Evolutionary conservation across 2,797 vertebrate genomes (phyloP), one percentile per base, ranked within the genome.

Genomic region (Champsocephalus gunnari): DNA sequence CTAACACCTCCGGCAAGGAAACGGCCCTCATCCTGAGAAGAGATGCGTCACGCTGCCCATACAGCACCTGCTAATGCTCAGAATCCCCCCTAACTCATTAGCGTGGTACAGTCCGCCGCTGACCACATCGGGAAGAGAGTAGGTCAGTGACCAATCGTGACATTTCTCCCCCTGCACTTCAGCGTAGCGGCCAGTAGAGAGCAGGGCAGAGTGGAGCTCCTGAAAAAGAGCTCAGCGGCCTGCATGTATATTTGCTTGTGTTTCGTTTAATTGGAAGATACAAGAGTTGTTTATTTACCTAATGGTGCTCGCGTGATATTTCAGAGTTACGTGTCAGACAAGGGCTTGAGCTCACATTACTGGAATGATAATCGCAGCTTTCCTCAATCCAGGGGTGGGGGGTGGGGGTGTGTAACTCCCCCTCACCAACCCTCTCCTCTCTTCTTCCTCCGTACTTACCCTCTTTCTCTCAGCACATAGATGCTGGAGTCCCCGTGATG

Each of bases 331-430:
- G 86, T 92, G 90, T 92, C 87, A 90, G 92, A 93, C 88, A 5
- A 87, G 87, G 86, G 86, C 81, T 91, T 94, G 94, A 95, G 92
- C 94, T 95, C 94, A 95, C 85, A 81, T 87, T 82, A 81, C 83
- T 92, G 93, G 93, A 94, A 95, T 95, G 94, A 92, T 95, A 95
- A 95, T 95, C 89, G 92, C 90, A 91, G 92, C 89, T 92, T 92
- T 92, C 92, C 87, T 92, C 78, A 86, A 86, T 93, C 88, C 89
- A 87, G 84, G 70, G 66, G 45, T 70, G 32, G 0, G 21, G 68
- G 63, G n/a, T n/a, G 71, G 61, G 59, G 3, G 24, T 24, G 24
- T 28, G 28, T 81, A 77, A 66, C 77, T 85, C 90, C 84, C 87
- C 87, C 81, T 87, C 55, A 45, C 75, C 17, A 73, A 82, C 77